Conservation (phyloP, 2,888 invertebrate species). For the Rhamnusium bicolor region DNA sequence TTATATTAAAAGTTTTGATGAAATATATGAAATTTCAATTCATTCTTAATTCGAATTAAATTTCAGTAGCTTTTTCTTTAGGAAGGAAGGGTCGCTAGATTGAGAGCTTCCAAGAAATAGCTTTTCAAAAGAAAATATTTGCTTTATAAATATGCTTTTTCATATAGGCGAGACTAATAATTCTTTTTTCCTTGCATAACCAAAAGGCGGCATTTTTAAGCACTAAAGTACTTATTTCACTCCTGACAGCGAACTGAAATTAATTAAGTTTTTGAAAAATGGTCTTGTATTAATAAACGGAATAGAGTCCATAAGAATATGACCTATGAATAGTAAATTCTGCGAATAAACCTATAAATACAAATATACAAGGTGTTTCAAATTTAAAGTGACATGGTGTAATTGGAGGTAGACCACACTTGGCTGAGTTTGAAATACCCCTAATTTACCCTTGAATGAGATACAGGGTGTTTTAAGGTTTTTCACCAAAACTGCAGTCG, state of each 20-base stretch:
- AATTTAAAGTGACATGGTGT: too few species aligned
- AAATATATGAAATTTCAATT: neutral
- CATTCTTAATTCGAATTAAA: neutral
- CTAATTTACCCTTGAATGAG: too few species aligned
- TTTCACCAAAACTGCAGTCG: too few species aligned
- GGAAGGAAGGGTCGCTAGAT: neutral
- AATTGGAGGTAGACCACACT: too few species aligned
- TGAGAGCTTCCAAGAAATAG: slow-evolving; percentile 19
- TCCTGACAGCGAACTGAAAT: neutral
- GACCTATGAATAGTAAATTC: neutral
- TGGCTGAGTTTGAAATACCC: too few species aligned
- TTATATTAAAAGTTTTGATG: neutral
- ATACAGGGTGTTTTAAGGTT: too few species aligned
- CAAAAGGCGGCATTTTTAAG: neutral
- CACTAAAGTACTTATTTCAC: neutral
- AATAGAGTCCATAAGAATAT: neutral
- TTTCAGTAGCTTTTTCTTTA: neutral
- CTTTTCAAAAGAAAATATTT: slow-evolving; percentile 29
- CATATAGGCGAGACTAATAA: slow-evolving; percentile 9
- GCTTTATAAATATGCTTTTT: slow-evolving; percentile 11
- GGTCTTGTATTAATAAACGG: neutral
- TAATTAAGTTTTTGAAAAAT: neutral
- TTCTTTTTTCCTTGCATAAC: neutral
- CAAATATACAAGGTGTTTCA: neutral
- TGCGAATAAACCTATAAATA: neutral